Evolutionary conservation across 2,113 vertebrate genomes (phyloP), one percentile per base, ranked within the genome.

Genomic region (Trichomycterus rosablanca): DNA sequence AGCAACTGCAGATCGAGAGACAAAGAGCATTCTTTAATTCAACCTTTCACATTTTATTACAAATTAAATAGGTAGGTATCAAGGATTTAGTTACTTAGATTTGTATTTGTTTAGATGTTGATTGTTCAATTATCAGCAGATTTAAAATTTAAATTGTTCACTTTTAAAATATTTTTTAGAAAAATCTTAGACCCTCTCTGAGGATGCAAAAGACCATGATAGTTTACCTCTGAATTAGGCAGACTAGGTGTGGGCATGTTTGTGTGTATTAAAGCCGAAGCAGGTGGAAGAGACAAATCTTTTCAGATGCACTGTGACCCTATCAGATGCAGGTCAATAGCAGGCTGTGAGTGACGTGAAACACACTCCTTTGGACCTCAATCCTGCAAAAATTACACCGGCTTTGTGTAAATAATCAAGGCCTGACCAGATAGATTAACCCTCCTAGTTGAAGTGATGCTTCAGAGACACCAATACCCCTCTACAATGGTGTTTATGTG

Each of bases 331-430:
- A 91, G 91, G 89, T 93, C 91, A 93, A 81, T 74, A 80, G 76
- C 77, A 86, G 84, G 81, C 74, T 76, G 85, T 84, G 78, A 83
- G 78, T 71, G 74, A 35, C 80, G 76, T 87, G 89, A 94, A 90
- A 91, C 89, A 84, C 85, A 83, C 87, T 89, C 86, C 82, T 83
- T 84, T 87, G 82, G 81, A 85, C 78, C 76, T 83, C 80, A 73
- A 42, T 92, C 91, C 84, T 85, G 84, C 83, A 85, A 91, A 87
- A 92, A 94, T 92, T 93, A 94, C 87, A 90, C 81, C 80, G 83
- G 88, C 88, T 91, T 95, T 94, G 93, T 93, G 90, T 93, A 93
- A 94, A 92, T 97, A 97, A 97, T 95, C 89, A 93, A 90, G 91
- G 84, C 85, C 87, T 93, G 93, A 96, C 93, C 93, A 90, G 74